A percentile compares a stretch with the other conserved stretches of the same genome.
Evolutionary conservation across 2,888 invertebrate species (phyloP).

Genomic region (Crossocerus cetratus): DNA sequence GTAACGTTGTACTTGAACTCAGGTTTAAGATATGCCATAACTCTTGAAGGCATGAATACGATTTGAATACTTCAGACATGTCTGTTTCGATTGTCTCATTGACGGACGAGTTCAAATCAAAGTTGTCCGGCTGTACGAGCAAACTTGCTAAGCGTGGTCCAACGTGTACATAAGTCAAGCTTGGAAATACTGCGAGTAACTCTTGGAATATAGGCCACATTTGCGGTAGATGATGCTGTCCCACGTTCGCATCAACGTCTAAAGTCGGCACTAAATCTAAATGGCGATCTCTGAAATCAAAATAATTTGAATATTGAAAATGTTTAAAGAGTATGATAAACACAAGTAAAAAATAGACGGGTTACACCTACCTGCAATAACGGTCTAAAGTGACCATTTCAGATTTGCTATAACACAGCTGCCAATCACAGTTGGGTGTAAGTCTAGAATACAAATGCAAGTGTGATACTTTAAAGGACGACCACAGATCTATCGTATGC

Average conservation of each 20-base stretch:
- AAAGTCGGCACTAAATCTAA: conserved; percentile 79
- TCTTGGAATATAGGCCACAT: conserved; percentile 79
- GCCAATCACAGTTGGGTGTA: conserved; percentile 76
- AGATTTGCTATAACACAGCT: conserved; percentile 77
- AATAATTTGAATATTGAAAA: conserved; percentile 2
- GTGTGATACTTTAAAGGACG: conserved; percentile 79
- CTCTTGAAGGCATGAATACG: conserved; percentile 74
- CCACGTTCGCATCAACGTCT: conserved; percentile 78
- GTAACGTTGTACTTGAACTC: conserved; percentile 73
- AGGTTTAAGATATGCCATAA: conserved; percentile 78
- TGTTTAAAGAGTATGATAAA: background rate
- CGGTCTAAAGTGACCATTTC: conserved; percentile 80
- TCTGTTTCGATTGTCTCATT: conserved; percentile 75
- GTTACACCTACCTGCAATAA: conserved; percentile 75
- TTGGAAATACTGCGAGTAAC: conserved; percentile 79
- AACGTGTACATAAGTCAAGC: conserved; percentile 79
- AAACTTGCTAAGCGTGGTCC: conserved; percentile 80
- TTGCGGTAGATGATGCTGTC: conserved; percentile 77
- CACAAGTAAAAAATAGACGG: conserved; percentile 1
- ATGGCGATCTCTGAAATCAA: conserved; percentile 75
- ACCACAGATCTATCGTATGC: conserved; percentile 78
- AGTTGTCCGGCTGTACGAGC: conserved; percentile 77
- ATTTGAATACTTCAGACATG: conserved; percentile 74
- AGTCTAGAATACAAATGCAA: conserved; percentile 78
- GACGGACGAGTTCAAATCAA: conserved; percentile 69